Evolutionary conservation across 2,113 vertebrate genomes (phyloP).

Genomic region (Chlorocebus sabaeus): DNA sequence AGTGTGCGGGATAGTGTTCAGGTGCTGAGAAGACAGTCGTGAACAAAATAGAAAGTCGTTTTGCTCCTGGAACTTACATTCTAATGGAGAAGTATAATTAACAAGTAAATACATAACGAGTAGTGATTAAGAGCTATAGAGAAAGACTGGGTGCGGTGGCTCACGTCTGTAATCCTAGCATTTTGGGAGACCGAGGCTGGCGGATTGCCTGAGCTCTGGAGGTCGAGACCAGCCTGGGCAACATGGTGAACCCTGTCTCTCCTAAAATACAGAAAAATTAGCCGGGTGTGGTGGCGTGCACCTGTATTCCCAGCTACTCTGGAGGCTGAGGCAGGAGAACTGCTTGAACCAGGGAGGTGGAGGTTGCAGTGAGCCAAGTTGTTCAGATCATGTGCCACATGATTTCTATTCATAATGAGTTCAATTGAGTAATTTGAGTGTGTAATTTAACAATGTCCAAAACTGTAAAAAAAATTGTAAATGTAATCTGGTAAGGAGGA

Average conservation of each 20-base stretch:
- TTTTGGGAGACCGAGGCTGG: too few relatives aligned
- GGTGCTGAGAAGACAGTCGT: background rate
- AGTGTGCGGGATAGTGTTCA: background rate
- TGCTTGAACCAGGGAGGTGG: too few relatives aligned
- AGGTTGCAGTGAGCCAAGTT: background rate
- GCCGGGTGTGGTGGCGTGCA: too few relatives aligned
- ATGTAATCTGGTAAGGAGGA: background rate
- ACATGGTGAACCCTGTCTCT: too few relatives aligned
- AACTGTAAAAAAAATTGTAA: background rate
- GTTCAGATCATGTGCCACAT: background rate
- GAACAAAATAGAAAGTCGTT: background rate
- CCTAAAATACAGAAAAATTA: too few relatives aligned
- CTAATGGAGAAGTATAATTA: background rate
- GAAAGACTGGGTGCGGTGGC: background rate
- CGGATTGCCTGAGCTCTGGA: too few relatives aligned
- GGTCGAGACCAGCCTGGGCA: too few relatives aligned
- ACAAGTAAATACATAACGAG: background rate
- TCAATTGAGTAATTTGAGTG: slow-evolving; percentile 20
- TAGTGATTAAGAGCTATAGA: background rate
- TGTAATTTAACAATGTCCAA: slow-evolving; percentile 4
- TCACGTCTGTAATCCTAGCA: too few relatives aligned
- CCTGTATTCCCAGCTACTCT: too few relatives aligned
- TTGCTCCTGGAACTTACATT: background rate
- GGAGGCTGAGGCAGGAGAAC: too few relatives aligned
- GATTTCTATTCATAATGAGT: background rate